Evolutionary conservation across 2,113 vertebrate genomes (phyloP).

Genomic region (Nesogale talazaci): DNA sequence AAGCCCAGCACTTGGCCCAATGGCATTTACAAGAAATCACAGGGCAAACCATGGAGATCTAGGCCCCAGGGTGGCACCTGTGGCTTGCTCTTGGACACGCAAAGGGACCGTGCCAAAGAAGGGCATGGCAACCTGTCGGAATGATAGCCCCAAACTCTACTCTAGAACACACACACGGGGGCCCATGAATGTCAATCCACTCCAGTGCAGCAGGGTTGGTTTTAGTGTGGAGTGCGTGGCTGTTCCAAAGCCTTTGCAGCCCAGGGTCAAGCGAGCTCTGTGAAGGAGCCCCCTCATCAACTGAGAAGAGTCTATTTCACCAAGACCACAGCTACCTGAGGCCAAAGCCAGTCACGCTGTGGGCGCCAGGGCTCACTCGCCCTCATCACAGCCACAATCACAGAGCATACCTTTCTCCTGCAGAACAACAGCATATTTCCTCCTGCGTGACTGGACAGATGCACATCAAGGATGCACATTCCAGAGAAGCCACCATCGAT

Average conservation of each 20-base stretch:
- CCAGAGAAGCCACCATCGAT: neutral
- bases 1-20: neutral
- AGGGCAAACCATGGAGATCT: neutral
- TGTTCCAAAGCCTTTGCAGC: neutral
- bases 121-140: neutral
- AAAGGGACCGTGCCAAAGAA: neutral
- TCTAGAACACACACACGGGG: too few relatives aligned
- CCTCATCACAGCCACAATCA: neutral
- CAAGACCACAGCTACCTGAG: too few relatives aligned
- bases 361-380: too few relatives aligned
- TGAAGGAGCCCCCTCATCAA: neutral
- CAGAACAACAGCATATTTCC: neutral
- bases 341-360: neutral
- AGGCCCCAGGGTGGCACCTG: neutral
- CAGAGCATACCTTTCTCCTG: neutral
- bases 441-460: neutral
- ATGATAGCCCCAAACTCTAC: neutral
- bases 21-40: neutral
- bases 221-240: rapidly evolving
- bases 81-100: neutral
- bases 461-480: neutral
- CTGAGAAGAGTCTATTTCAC: neutral
- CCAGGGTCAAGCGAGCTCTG: neutral
- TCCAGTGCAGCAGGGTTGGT: neutral
- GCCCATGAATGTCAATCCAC: too few relatives aligned